Conservation (phyloP, 2,797 vertebrate species). For the Liasis olivaceus region DNA sequence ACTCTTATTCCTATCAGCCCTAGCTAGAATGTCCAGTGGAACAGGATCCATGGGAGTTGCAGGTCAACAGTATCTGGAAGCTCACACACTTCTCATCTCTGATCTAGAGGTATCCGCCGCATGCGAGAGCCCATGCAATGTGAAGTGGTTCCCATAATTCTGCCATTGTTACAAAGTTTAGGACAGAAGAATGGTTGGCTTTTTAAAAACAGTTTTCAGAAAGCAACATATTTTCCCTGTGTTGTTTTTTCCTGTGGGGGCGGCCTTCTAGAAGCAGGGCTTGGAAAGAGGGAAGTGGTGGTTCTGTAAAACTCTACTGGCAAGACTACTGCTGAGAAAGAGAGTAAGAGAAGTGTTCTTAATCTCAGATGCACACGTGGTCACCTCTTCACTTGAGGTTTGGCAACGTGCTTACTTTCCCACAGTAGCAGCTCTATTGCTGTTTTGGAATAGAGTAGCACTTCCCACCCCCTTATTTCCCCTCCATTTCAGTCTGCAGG, state of each 20-base stretch:
- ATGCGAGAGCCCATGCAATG: neutral
- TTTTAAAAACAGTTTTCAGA: neutral
- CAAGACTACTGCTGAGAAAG: neutral
- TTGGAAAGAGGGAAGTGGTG: conserved; percentile 25
- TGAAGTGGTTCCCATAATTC: neutral
- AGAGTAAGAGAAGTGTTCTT: neutral
- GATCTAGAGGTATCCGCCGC: neutral
- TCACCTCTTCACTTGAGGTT: conserved; percentile 55
- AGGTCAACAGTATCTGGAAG: neutral
- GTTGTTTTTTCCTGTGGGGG: neutral
- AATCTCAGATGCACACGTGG: neutral
- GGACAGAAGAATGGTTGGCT: neutral
- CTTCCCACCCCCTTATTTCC: conserved; percentile 18
- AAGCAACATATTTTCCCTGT: neutral
- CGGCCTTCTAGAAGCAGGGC: conserved; percentile 24
- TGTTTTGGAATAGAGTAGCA: conserved; percentile 49
- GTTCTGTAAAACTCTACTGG: conserved; percentile 15
- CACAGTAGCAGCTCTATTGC: conserved; percentile 70
- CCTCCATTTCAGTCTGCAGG: conserved; percentile 63
- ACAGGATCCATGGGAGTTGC: neutral
- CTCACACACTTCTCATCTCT: neutral
- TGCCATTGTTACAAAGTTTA: neutral
- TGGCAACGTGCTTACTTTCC: conserved; percentile 67
- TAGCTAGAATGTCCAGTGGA: neutral
- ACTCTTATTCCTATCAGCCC: neutral